Conservation (phyloP, 2,797 vertebrate species). For the Lagothrix lagotricha region DNA sequence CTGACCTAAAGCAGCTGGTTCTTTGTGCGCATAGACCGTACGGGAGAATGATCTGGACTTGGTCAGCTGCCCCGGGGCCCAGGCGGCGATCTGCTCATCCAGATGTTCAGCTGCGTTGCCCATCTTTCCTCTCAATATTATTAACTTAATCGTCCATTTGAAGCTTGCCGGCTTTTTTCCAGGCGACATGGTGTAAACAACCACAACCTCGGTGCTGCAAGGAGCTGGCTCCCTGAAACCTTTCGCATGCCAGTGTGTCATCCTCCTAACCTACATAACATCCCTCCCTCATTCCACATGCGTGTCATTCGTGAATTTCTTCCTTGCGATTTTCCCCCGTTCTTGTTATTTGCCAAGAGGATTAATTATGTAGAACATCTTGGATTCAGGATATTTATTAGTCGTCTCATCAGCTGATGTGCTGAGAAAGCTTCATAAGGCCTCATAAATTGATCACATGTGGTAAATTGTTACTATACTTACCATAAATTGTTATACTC, state of each 20-base stretch:
- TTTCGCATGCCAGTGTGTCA: conserved; percentile 8
- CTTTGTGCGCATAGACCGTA: conserved; percentile 51
- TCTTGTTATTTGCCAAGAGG: not conserved
- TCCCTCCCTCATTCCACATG: not conserved
- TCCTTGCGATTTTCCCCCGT: not conserved
- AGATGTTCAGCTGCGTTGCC: not conserved
- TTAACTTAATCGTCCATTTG: not conserved
- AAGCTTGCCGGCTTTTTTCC: not conserved
- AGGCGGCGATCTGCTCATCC: not conserved
- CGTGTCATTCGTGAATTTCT: not conserved
- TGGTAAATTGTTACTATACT: not conserved
- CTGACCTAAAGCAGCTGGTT: not conserved
- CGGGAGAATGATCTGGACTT: not conserved
- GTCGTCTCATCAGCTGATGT: not conserved
- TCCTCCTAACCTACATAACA: conserved; percentile 22
- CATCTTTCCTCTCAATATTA: not conserved
- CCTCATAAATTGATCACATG: not conserved
- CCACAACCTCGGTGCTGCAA: conserved; percentile 16
- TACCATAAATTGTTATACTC: not conserved
- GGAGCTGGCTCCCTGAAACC: conserved; percentile 43
- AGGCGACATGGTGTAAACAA: conserved; percentile 52
- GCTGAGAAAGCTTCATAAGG: not conserved
- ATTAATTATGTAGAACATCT: not conserved
- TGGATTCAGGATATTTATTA: not conserved
- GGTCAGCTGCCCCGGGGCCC: not conserved